phyloP scores from a whole-genome alignment of 2,113 vertebrate genomes.

The Nyctereutes procyonoides region DNA sequence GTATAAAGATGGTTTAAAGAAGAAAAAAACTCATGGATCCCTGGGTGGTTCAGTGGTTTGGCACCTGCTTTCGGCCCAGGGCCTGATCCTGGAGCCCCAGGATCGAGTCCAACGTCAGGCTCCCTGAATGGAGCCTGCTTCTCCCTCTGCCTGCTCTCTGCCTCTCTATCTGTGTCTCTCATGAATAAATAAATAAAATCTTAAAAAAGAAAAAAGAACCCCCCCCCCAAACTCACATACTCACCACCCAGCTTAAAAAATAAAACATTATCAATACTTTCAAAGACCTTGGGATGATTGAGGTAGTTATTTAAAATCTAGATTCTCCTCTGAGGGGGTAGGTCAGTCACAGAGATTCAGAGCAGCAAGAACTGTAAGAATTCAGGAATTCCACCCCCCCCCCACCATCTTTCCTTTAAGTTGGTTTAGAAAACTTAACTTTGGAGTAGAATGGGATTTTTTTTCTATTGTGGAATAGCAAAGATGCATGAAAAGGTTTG shows the following conservation, averaged over 20 bases:
- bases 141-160: no score
- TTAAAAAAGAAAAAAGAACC: neutral
- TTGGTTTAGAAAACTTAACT: conserved; percentile 36
- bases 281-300: neutral
- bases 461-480: neutral
- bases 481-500: conserved; percentile 1
- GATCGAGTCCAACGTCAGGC: no score
- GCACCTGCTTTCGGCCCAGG: no score
- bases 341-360: neutral
- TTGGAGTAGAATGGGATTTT: neutral
- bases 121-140: no score
- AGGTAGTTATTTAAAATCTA: neutral
- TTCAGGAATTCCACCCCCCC: neutral
- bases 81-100: no score
- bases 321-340: neutral
- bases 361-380: neutral
- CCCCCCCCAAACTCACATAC: neutral
- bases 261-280: neutral
- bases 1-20: neutral
- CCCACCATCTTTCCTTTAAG: neutral
- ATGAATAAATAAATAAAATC: no score
- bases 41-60: no score
- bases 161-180: no score
- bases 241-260: neutral
- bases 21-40: neutral